These are phyloP conservation scores for Pogonomyrmex barbatus DNA, from an alignment of 1,140 invertebrate genomes.

Conservation along the genomic window DNA sequence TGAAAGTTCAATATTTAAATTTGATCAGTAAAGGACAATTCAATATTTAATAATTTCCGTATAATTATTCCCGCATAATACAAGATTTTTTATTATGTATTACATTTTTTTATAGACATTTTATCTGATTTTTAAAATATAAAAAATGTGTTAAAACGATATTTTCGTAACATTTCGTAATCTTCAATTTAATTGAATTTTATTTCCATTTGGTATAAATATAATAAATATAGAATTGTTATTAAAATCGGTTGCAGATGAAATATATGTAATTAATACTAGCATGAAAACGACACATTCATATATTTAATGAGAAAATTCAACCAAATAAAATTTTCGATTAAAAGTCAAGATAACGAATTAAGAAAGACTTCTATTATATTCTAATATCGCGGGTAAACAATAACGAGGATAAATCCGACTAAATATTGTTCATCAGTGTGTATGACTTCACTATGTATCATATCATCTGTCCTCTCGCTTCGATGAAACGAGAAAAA, in stretches of 20 bases:
- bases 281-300: conserved; percentile 58
- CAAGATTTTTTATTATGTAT: background rate
- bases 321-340: conserved; percentile 27
- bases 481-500: background rate
- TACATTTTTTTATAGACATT: background rate
- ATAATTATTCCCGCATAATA: background rate
- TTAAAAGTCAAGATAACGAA: conserved; percentile 35
- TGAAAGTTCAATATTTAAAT: background rate
- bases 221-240: background rate
- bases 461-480: background rate
- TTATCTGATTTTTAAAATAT: background rate
- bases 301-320: conserved; percentile 38
- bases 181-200: background rate
- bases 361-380: conserved; percentile 8
- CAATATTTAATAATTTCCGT: background rate
- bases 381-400: conserved; percentile 4
- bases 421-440: background rate
- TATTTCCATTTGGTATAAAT: background rate
- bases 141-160: background rate
- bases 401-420: conserved; percentile 23
- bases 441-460: no score
- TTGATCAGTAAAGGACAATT: background rate
- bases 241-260: background rate
- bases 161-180: conserved; percentile 15
- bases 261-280: background rate